Percentiles rank a stretch among this genome's conserved stretches.
Evolutionary conservation across 1,140 invertebrate genomes (phyloP).

Genomic region (Nephila pilipes): DNA sequence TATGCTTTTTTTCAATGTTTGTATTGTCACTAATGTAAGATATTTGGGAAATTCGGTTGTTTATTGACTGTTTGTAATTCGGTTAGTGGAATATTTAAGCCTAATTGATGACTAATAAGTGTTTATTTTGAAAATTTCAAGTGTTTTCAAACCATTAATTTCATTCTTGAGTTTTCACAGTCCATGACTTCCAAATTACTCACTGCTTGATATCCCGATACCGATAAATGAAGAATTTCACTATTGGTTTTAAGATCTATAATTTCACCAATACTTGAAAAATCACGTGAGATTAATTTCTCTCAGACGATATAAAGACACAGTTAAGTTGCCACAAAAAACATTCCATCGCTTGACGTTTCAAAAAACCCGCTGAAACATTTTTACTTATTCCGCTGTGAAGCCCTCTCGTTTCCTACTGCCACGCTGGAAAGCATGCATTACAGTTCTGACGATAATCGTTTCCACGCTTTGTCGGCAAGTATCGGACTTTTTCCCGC

Average conservation of each 20-base stretch:
- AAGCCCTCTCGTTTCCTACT: background rate
- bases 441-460: slow-evolving; percentile 49
- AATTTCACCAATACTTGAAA: background rate
- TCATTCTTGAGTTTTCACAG: too few relatives aligned
- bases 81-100: too few relatives aligned
- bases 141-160: too few relatives aligned
- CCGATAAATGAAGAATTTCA: too few relatives aligned
- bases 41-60: too few relatives aligned
- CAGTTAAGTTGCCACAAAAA: background rate
- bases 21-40: too few relatives aligned
- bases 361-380: slow-evolving; percentile 53
- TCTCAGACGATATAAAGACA: background rate
- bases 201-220: too few relatives aligned
- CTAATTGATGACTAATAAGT: too few relatives aligned
- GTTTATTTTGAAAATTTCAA: too few relatives aligned
- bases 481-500: slow-evolving; percentile 21
- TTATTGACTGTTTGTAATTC: too few relatives aligned
- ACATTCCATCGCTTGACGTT: background rate
- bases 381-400: background rate
- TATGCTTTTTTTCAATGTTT: too few relatives aligned
- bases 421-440: background rate
- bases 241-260: background rate
- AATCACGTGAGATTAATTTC: background rate
- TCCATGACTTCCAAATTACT: too few relatives aligned
- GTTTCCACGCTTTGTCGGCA: slow-evolving; percentile 14